Base-by-base conservation (phyloP, 2,888 invertebrate genomes). In the Cyaniris semiargus region DNA sequence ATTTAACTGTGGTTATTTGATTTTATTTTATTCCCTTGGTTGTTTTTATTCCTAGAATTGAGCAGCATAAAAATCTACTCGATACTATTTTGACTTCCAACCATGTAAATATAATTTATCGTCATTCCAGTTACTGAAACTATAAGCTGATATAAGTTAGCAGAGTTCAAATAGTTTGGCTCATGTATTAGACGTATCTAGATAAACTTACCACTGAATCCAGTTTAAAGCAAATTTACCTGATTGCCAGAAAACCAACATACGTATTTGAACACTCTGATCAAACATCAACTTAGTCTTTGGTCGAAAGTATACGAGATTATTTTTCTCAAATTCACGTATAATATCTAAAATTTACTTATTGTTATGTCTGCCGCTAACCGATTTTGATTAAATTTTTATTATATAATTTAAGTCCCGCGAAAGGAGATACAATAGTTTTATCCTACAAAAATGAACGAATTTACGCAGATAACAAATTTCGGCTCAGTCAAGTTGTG, bases 171-270 rank as follows among this genome's bases (percentile, higher is more conserved):
- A 66, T 27, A 6, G 27, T 27, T 66, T 13, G 27, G 27, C 31
- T 27, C 5, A 23, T 21, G 4, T 66, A 66, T 31, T 66, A 66
- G 27, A 66, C 60, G 27, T 66, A 66, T 31, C 18, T 18, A 27
- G 27, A 66, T 66, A 66, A 66, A 66, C 66, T 66, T 31, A 31
- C 15, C 66, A 31, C 66, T 66, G 66, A 66, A 31, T 66, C 27
- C 66, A 66, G 27, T 18, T 27, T 18, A 31, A 31, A 31, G 66
- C 27, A 66, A 66, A 66, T 66, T 66, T 66, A 66, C 27, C 66
- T 66, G 66, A 31, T 66, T 66, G 66, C 66, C 66, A 66, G 31
- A 66, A 66, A 66, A 31, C 66, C 23, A 66, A 31, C 66, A 66
- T 31, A 31, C 60, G 60, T 66, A 31, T 66, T 66, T 66, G 66